Base-by-base conservation (phyloP, 2,113 vertebrate genomes). In the Cathartes aura region DNA sequence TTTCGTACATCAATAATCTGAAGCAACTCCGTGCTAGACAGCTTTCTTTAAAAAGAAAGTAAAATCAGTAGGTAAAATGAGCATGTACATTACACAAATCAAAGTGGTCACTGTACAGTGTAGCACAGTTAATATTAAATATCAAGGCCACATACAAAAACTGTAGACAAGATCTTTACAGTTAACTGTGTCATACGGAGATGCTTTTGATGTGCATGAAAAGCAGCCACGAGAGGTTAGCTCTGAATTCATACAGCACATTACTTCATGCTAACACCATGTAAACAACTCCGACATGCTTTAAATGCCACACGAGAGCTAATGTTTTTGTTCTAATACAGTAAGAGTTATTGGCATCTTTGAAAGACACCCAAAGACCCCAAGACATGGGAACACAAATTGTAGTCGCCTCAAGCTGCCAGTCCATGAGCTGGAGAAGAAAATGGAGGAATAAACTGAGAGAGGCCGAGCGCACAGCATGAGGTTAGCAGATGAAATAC, bases 401-500 rank as follows among this genome's bases (percentile, higher is more conserved):
- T 2, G 53, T 7, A 17, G 24, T 21, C 3, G 4, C 81, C 47
- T 52, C 26, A 4, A 83, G 81, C 64, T 75, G 81, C 84, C 22
- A 29, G 56, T 48, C 42, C 72, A 20, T 3, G 38, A 8, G 27
- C 27, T 47, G 63, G 53, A 62, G 68, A 58, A 63, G 68, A 48
- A n/a, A 83, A 32, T 5, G 45, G 67, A 68, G 82, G 88, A 63
- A 70, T 52, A 50, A 82, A 67, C 2, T 0, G 36, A 68, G 59
- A 5, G 9, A 43, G 64, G 56, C 27, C 1, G 2, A 36, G 79
- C 1, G 4, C 64, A 26, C 23, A 43, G 67, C 4, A 1, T 2
- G 43, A 62, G 91, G 82, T 43, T 5, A 76, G 81, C 9, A 18
- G 87, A 40, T 74, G 82, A 81, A 89, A 93, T 78, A 42, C 7